Evolutionary conservation across 2,888 invertebrate genomes (phyloP).

Genomic region (Diloba caeruleocephala): DNA sequence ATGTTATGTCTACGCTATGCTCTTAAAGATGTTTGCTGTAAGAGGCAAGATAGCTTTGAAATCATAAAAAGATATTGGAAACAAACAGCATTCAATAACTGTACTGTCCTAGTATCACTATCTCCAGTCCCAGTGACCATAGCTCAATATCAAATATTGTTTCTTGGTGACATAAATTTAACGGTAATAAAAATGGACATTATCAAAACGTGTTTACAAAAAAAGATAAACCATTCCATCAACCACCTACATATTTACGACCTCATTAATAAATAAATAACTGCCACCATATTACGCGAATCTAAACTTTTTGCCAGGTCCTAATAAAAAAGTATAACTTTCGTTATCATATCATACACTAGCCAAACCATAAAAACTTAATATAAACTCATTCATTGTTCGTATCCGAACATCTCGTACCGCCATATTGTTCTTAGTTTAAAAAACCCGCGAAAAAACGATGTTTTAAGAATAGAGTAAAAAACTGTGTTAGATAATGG

Average conservation of each 20-base stretch:
- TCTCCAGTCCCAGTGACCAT: too few species aligned
- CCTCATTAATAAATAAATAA: constrained; percentile 37
- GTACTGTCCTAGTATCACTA: too few species aligned
- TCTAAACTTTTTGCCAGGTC: constrained; percentile 47
- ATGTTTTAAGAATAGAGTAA: constrained; percentile 38
- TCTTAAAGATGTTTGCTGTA: too few species aligned
- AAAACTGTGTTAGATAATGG: constrained; percentile 54
- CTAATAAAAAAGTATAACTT: constrained; percentile 63
- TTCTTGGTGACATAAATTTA: constrained; percentile 14
- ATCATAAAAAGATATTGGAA: too few species aligned
- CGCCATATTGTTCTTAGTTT: constrained; percentile 75
- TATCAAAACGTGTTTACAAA: constrained; percentile 25
- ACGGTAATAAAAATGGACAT: constrained; percentile 21
- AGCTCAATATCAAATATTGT: too few species aligned
- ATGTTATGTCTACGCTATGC: too few species aligned
- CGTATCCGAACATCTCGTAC: constrained; percentile 61
- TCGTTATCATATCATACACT: constrained; percentile 65
- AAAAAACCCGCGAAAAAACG: constrained; percentile 70
- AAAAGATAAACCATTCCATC: too few species aligned
- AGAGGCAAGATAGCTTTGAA: too few species aligned
- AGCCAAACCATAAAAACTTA: constrained; percentile 52
- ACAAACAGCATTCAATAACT: too few species aligned
- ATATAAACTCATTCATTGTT: constrained; percentile 66
- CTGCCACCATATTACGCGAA: constrained; percentile 54
- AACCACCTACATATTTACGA: constrained; percentile 47